phyloP scores from a whole-genome alignment of 2,888 invertebrate species.

The Lutraria lutraria region DNA sequence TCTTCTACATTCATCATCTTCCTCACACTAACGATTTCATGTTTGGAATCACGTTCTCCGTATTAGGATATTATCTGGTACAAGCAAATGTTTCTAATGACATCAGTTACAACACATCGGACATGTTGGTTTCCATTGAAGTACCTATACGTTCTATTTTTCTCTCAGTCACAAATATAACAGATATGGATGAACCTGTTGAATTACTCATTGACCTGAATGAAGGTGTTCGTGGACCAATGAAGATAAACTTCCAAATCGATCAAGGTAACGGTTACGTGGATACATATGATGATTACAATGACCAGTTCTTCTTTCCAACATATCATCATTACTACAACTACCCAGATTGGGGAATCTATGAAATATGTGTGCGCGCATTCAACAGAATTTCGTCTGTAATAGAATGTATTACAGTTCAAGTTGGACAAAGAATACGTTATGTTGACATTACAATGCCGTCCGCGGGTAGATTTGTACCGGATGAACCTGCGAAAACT shows the following conservation, averaged over 20 bases:
- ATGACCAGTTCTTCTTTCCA: conserved; percentile 66
- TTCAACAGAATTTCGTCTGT: conserved; percentile 81
- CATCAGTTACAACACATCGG: conserved; percentile 72
- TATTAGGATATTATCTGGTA: conserved; percentile 80
- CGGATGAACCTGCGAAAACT: conserved; percentile 73
- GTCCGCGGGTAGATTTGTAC: conserved; percentile 72
- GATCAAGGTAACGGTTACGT: conserved; percentile 80
- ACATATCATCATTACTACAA: conserved; percentile 74
- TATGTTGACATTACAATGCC: conserved; percentile 80
- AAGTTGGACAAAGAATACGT: conserved; percentile 83
- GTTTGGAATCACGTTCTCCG: conserved; percentile 72
- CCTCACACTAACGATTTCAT: conserved; percentile 60
- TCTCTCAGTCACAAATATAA: conserved; percentile 74
- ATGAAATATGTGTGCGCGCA: conserved; percentile 79
- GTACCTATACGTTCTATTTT: conserved; percentile 77
- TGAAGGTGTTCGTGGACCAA: conserved; percentile 73
- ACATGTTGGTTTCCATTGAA: conserved; percentile 81
- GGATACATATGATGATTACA: conserved; percentile 61
- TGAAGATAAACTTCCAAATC: conserved; percentile 76
- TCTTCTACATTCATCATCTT: conserved; percentile 76
- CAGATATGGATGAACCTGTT: conserved; percentile 76
- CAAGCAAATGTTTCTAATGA: conserved; percentile 79
- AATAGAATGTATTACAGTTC: conserved; percentile 71
- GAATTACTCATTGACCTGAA: conserved; percentile 79
- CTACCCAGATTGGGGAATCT: conserved; percentile 84